Evolutionary conservation across 1,140 invertebrate genomes (phyloP).

Genomic region (Macrosteles quadrilineatus): DNA sequence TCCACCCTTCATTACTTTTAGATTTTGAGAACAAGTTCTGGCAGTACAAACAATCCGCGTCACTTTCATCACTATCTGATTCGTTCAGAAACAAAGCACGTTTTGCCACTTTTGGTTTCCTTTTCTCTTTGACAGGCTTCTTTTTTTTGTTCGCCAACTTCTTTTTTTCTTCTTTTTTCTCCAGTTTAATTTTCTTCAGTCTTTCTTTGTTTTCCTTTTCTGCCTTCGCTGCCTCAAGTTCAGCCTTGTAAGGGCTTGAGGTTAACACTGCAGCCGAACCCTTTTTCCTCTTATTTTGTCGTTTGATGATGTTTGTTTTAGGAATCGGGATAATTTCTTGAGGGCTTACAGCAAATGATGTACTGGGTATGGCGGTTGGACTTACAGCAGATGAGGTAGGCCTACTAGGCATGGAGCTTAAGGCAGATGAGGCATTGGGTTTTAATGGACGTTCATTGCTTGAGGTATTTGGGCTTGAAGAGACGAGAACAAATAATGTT

Average conservation of each 20-base stretch:
- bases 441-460: not conserved
- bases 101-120: not conserved
- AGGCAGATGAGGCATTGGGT: no score
- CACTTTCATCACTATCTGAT: constrained; percentile 18
- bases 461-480: not conserved
- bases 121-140: not conserved
- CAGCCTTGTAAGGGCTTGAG: constrained; percentile 16
- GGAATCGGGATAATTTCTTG: constrained; percentile 27
- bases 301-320: constrained; percentile 36
- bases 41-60: constrained; percentile 23
- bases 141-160: not conserved
- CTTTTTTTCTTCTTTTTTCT: constrained; percentile 9
- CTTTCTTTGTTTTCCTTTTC: constrained; percentile 1
- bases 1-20: constrained; percentile 42
- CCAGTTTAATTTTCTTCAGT: not conserved
- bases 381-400: constrained; percentile 10
- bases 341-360: constrained; percentile 19
- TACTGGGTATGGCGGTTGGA: constrained; percentile 26
- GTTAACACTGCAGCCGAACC: constrained; percentile 12
- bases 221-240: not conserved
- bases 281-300: constrained; percentile 28
- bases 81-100: not conserved
- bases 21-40: constrained; percentile 19
- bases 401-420: not conserved
- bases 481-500: not conserved